A percentile compares a stretch with the other conserved stretches of the same genome.
Conservation (phyloP, 1,140 invertebrate species). For the Globodera rostochiensis region DNA sequence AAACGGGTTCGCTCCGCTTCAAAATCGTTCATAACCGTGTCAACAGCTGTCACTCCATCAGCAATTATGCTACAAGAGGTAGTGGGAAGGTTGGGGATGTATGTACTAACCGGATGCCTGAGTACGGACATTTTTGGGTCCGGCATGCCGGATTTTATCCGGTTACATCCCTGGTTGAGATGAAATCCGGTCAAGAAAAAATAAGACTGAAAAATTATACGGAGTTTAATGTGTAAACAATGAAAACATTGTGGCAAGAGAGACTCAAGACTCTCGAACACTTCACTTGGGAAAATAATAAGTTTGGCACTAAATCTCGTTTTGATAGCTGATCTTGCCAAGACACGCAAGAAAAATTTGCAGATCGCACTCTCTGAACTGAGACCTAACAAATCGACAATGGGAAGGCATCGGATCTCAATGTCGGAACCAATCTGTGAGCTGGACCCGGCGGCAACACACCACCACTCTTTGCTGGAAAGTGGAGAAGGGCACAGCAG, state of each 20-base stretch:
- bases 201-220: no score
- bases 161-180: no score
- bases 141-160: no score
- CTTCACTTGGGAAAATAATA: no score
- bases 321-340: no score
- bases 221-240: no score
- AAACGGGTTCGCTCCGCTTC: constrained; percentile 40
- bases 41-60: constrained; percentile 23
- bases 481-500: neutral
- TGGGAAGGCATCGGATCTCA: neutral
- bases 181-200: no score
- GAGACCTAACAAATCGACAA: neutral
- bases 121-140: no score
- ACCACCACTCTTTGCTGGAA: neutral
- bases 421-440: neutral
- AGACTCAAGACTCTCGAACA: no score
- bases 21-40: constrained; percentile 38
- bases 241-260: no score
- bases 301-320: neutral
- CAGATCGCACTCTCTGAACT: neutral
- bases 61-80: constrained; percentile 28
- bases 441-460: no score
- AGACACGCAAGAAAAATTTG: neutral
- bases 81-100: neutral
- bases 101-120: no score